phyloP scores from a whole-genome alignment of 2,797 vertebrate genomes.

The Melanotaenia maccullochi region DNA sequence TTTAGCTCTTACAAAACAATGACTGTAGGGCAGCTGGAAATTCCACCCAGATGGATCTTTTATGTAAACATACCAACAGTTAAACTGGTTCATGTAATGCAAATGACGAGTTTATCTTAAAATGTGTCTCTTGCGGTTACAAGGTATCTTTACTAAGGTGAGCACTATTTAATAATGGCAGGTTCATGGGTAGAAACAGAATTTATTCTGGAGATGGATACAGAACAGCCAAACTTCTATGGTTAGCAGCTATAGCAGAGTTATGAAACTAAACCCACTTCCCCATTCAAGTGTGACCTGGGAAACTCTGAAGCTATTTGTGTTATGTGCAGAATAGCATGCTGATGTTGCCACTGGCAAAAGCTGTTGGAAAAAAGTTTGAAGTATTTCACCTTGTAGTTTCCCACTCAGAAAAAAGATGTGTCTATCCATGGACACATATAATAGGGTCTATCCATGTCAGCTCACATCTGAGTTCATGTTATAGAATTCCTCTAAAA shows the following conservation, averaged over 20 bases:
- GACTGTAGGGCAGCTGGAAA: conserved; percentile 52
- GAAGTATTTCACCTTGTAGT: neutral
- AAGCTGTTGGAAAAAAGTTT: neutral
- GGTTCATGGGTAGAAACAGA: neutral
- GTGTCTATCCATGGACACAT: neutral
- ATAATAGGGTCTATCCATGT: neutral
- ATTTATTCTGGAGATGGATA: neutral
- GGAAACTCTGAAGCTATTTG: conserved; percentile 33
- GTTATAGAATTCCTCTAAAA: neutral
- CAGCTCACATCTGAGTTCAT: neutral
- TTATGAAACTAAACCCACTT: conserved; percentile 61
- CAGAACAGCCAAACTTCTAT: conserved; percentile 19
- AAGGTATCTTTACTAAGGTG: neutral
- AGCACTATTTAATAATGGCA: neutral
- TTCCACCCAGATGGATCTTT: conserved; percentile 53
- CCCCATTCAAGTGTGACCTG: conserved; percentile 38
- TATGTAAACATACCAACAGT: conserved; percentile 1
- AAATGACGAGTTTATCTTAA: neutral
- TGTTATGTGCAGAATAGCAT: conserved; percentile 1
- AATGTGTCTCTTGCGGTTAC: neutral
- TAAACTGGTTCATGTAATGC: conserved; percentile 17
- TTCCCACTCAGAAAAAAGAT: neutral
- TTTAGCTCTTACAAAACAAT: conserved; percentile 37
- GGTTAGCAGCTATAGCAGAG: conserved; percentile 42
- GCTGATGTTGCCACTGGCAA: conserved; percentile 5